Evolutionary conservation across 2,888 invertebrate species (phyloP).

Genomic region (Endomychus coccineus): DNA sequence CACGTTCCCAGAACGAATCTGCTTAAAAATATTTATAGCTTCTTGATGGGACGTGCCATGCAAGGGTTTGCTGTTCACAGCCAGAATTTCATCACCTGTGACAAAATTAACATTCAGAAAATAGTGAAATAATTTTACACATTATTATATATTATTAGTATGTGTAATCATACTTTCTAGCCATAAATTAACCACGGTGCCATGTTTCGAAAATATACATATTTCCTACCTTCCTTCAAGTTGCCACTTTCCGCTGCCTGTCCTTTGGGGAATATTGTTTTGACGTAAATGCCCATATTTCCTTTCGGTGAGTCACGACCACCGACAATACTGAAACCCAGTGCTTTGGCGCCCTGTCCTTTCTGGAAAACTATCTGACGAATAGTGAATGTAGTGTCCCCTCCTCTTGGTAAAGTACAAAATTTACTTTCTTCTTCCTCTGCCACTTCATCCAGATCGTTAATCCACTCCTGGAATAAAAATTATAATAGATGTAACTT

Average conservation of each 20-base stretch:
- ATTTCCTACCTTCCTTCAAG: slow-evolving; percentile 73
- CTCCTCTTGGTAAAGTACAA: slow-evolving; percentile 52
- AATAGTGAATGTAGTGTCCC: slow-evolving; percentile 50
- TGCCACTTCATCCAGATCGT: slow-evolving; percentile 42
- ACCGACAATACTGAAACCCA: slow-evolving; percentile 87
- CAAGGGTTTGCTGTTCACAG: slow-evolving; percentile 70
- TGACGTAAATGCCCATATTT: slow-evolving; percentile 82
- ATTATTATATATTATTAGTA: too few species aligned
- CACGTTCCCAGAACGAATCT: slow-evolving; percentile 69
- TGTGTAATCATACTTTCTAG: too few species aligned
- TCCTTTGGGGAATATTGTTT: slow-evolving; percentile 79
- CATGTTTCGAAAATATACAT: not conserved
- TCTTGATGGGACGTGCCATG: slow-evolving; percentile 72
- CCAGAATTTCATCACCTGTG: slow-evolving; percentile 73
- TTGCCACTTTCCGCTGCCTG: slow-evolving; percentile 79
- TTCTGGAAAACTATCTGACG: slow-evolving; percentile 57
- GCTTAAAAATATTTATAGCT: slow-evolving; percentile 71
- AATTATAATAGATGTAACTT: slow-evolving; percentile 1
- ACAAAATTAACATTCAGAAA: slow-evolving; percentile 22
- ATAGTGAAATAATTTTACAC: not conserved
- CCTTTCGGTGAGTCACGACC: slow-evolving; percentile 83
- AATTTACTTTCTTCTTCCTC: slow-evolving; percentile 51
- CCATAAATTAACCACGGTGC: too few species aligned
- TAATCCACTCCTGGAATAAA: slow-evolving; percentile 31
- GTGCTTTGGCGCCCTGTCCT: slow-evolving; percentile 74